Evolutionary conservation across 1,140 invertebrate genomes (phyloP), one percentile per base, ranked within the genome.

Genomic region (Zaprionus lachaisei): DNA sequence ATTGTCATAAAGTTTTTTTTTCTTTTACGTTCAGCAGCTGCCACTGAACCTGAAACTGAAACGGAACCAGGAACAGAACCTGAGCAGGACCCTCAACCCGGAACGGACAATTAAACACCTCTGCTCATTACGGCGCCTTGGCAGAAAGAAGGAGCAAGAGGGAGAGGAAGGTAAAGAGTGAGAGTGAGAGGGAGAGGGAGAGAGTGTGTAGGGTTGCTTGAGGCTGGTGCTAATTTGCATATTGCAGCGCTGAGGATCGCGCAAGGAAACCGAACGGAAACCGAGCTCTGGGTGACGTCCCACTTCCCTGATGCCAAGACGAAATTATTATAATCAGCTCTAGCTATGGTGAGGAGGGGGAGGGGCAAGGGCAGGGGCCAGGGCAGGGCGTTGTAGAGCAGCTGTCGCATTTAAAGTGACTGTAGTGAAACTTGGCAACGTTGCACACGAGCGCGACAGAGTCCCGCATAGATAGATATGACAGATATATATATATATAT

Each of bases 41-140:
- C 63, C 31, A 22, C 5, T 15, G 11, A 51, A 47, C 24, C 24
- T 31, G 44, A 15, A 24, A 28, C 17, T 37, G 56, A 51, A 62
- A 38, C 34, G 54, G 47, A 60, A 60, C 34, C 56, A 31, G 20
- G 47, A 58, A 22, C 37, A 22, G 66, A 61, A 51, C 20, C 28
- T 17, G 34, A 62, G 58, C 41, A 47, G 41, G 41, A 17, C 81
- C 57, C 69, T 64, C 70, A 49, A 64, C 22, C 66, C 37, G 47
- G 68, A 70, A 70, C 26, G 58, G 66, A 90, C 81, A 89, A 89
- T 89, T 85, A 89, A 89, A 89, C 85, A 90, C 84, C 85, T 85
- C 79, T 77, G 79, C 81, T 84, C 75, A 89, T 89, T 89, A 89
- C 71, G 54, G 37, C 41, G 49, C 26, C 64, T 44, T 60, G 11